phyloP scores from a whole-genome alignment of 2,888 invertebrate species.

The Pteria penguin region DNA sequence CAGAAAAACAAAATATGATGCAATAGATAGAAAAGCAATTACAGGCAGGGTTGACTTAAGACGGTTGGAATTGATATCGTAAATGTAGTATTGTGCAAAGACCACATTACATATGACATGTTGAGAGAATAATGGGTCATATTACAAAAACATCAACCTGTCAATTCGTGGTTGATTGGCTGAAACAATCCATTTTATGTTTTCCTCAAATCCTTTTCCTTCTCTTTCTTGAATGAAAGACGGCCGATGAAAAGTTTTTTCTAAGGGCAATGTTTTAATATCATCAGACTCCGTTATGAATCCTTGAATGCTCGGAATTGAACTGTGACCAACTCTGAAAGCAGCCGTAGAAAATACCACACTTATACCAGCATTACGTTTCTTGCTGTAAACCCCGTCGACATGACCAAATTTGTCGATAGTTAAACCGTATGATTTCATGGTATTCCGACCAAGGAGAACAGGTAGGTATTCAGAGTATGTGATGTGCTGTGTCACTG shows the following conservation, averaged over 20 bases:
- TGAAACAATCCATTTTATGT: conserved; percentile 13
- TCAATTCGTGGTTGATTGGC: conserved; percentile 17
- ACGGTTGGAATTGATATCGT: too few species aligned
- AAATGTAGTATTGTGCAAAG: too few species aligned
- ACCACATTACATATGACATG: too few species aligned
- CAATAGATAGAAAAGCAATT: too few species aligned
- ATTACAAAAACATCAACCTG: too few species aligned
- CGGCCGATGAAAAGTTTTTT: conserved; percentile 32
- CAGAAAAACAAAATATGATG: too few species aligned
- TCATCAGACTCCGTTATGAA: neutral
- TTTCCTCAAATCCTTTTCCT: conserved; percentile 17
- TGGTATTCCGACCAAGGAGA: conserved; percentile 20
- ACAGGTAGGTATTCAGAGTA: conserved; percentile 30
- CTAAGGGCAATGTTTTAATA: neutral
- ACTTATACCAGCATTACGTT: conserved; percentile 19
- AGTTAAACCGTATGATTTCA: conserved; percentile 9
- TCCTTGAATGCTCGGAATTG: conserved; percentile 26
- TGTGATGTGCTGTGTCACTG: conserved; percentile 29
- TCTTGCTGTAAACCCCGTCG: conserved; percentile 10
- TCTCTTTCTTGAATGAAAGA: conserved; percentile 18
- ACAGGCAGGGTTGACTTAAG: too few species aligned
- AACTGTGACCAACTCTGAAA: conserved; percentile 30
- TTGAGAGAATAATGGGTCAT: too few species aligned
- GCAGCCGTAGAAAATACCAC: conserved; percentile 29
- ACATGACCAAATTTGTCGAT: conserved; percentile 11